Evolutionary conservation across 2,888 invertebrate genomes (phyloP).

Genomic region (Leucania comma): DNA sequence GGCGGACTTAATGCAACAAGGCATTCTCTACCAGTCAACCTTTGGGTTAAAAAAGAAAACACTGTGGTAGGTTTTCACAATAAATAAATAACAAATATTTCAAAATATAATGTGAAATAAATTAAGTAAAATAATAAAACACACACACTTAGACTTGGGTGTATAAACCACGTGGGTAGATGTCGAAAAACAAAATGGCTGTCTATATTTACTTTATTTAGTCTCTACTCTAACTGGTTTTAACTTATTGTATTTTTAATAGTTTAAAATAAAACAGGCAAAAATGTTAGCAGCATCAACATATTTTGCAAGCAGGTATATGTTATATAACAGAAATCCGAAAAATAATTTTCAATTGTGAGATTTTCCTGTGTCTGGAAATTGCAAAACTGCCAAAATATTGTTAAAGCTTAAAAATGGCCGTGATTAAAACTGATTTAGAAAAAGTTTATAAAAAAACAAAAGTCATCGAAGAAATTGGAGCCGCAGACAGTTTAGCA

Average conservation of each 20-base stretch:
- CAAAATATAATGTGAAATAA: too few relatives aligned
- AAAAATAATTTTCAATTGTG: conserved; percentile 2
- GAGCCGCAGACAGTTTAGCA: conserved; percentile 11
- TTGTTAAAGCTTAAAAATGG: background rate
- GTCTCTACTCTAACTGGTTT: background rate
- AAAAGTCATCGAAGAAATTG: background rate
- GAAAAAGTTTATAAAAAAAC: conserved; percentile 3
- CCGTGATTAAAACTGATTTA: conserved; percentile 1
- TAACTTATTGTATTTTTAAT: too few relatives aligned
- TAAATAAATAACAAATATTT: too few relatives aligned
- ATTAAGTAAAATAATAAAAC: too few relatives aligned
- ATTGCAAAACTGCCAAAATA: background rate
- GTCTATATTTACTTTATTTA: conserved; percentile 13
- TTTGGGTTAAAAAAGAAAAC: too few relatives aligned
- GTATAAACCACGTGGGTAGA: conserved; percentile 19
- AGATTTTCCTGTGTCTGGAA: background rate
- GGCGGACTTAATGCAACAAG: too few relatives aligned
- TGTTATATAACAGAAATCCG: background rate
- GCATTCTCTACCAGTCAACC: too few relatives aligned
- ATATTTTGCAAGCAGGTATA: background rate
- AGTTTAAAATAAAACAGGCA: background rate
- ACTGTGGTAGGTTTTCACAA: too few relatives aligned
- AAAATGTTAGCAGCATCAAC: background rate
- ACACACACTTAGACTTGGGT: background rate
- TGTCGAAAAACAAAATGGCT: conserved; percentile 38